Base-by-base conservation (phyloP, 30 jellyfish, hydroid and myxozoan species). In the Clytia hemisphaerica region DNA sequence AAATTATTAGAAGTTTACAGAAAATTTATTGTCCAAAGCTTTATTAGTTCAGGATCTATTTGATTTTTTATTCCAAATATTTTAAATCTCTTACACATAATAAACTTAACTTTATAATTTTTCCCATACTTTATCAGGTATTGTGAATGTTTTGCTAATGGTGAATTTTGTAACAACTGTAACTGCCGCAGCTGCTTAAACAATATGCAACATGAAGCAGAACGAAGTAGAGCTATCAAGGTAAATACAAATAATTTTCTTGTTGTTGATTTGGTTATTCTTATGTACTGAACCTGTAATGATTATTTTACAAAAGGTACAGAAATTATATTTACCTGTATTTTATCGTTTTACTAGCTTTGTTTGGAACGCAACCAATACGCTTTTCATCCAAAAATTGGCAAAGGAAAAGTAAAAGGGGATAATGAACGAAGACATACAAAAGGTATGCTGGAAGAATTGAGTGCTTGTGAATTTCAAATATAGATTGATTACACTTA, bases 81-180 rank as follows among this genome's bases (percentile, higher is more conserved):
- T 51, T 31, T 51, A 12, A 10, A 9, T 14, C 12, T 51, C 12
- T 51, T 22, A 10, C 67, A 51, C 22, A 9, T 9, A 9, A 9
- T 51, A 9, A 9, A 9, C 7, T 51, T 51, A 21, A 21, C 32
- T 25, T 57, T 25, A 6, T 35, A 0, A 45, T 48, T 45, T 45
- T 14, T 33, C 24, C 29, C 31, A 29, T 59, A 42, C 40, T 49
- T 45, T 46, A 60, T n/a, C 61, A 85, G 96, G 40, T 85, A 85
- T 62, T 85, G 96, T 40, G 96, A 85, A 34, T 85, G 96, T 69
- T 85, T 85, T 85, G 96, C 96, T 14, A 85, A 78, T 78, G 96
- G 96, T 2, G 96, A 85, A 58, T 85, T 85, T 50, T 85, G 96
- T 53, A 85, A 61, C 59, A 72, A 71, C 34, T 85, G 96, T 64